Base-by-base conservation (phyloP, 2,888 invertebrate genomes). In the Melangyna quadrimaculata region DNA sequence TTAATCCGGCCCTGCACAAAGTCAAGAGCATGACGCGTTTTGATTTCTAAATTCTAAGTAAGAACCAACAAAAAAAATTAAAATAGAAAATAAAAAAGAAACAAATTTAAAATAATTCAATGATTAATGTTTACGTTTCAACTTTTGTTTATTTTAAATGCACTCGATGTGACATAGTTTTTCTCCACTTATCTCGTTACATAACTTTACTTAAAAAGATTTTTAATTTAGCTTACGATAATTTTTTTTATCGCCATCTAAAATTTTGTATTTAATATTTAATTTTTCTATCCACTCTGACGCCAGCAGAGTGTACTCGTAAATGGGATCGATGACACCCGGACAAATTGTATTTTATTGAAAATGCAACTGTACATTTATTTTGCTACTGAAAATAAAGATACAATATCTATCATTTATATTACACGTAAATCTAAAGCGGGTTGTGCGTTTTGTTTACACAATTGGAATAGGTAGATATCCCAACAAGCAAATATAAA, bases 121-220 rank as follows among this genome's bases (percentile, higher is more conserved):
- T 80, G 80, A 84, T 84, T 84, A 79, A 80, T 84, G 70, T 59
- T 79, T 71, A 43, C 35, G 3, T 22, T 14, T 27, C n/a, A n/a
- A 43, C n/a, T 61, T 77, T 65, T 53, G 19, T 71, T 40, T 45
- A 55, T 70, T 65, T 78, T 69, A 14, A 53, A 65, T 61, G 75
- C 70, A 74, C 70, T 79, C 83, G 59, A 74, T 79, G 84, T 84
- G 84, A 80, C 75, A 84, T 59, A 80, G 45, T 79, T 75, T 78
- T 45, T 29, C 3, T 65, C 67, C 51, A 80, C 67, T 84, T 84
- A 84, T 77, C 73, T 51, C 72, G 65, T 65, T 53, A 7, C 0
- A 14, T 48, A 10, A 45, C 53, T 24, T 27, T 12, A 40, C 75
- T 70, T 71, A 32, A 61, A n/a, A 69, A 69, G 55, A 73, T 61